A percentile compares a stretch with the other conserved stretches of the same genome.
phyloP scores from a whole-genome alignment of 2,113 vertebrate species.

The Ornithorhynchus anatinus region DNA sequence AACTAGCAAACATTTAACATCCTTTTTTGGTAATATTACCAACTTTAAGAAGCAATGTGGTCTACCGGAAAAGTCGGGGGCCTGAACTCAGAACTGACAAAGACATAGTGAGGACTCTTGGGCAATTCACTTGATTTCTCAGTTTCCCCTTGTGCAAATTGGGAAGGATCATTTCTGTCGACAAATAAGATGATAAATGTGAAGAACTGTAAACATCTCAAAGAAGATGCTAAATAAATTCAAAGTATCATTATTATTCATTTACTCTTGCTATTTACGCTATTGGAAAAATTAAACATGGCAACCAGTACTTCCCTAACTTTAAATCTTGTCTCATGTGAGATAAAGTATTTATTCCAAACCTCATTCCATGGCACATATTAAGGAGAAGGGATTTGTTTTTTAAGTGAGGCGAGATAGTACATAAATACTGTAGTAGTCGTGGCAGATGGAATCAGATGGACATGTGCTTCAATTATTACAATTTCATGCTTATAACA shows the following conservation, averaged over 20 bases:
- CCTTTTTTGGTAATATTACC: constrained; percentile 40
- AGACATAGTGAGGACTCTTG: not conserved
- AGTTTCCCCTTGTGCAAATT: not conserved
- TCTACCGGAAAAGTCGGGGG: constrained; percentile 39
- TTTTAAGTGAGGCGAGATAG: no score
- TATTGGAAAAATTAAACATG: not conserved
- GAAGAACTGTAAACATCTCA: no score
- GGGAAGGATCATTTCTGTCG: no score
- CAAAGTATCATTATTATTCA: no score
- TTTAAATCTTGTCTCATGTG: constrained; percentile 9
- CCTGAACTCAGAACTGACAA: constrained; percentile 14
- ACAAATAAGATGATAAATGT: no score
- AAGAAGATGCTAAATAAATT: no score
- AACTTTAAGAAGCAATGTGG: constrained; percentile 25
- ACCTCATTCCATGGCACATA: constrained; percentile 20
- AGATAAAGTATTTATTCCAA: not conserved
- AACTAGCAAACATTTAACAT: constrained; percentile 53
- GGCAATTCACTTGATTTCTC: not conserved
- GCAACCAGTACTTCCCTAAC: not conserved
- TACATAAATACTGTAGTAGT: no score
- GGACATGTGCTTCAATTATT: no score
- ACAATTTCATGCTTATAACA: no score
- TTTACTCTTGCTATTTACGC: no score
- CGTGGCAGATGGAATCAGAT: no score
- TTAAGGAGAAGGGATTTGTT: no score